These are phyloP conservation scores for Lamellibrachia luymesi DNA, from an alignment of 1,140 invertebrate species.

Conservation along the genomic window DNA sequence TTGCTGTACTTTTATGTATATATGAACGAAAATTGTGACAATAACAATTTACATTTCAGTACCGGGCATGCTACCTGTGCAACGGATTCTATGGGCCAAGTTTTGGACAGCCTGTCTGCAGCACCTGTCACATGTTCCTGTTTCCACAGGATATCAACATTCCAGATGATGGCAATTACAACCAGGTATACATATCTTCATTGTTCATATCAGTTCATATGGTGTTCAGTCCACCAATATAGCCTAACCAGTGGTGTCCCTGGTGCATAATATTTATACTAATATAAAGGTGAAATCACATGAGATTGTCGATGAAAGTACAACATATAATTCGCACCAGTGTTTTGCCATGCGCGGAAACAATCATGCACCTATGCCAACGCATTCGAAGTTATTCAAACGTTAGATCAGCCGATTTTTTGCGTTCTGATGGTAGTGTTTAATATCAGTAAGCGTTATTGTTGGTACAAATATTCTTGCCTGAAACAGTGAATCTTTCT, in stretches of 20 bases:
- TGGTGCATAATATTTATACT: background rate
- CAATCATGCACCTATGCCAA: too few species aligned
- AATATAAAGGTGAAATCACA: too few species aligned
- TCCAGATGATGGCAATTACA: constrained; percentile 38
- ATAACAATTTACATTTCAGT: background rate
- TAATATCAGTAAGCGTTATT: too few species aligned
- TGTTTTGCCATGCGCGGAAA: too few species aligned
- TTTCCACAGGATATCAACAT: constrained; percentile 75
- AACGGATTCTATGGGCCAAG: constrained; percentile 89
- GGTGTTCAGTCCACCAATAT: background rate
- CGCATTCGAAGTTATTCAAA: too few species aligned
- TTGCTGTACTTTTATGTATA: background rate
- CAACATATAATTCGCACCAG: too few species aligned
- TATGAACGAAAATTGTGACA: background rate
- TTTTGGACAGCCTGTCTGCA: constrained; percentile 87
- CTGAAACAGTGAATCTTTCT: too few species aligned
- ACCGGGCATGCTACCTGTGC: constrained; percentile 72
- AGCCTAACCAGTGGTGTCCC: too few species aligned
- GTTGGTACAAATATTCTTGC: too few species aligned
- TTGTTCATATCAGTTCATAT: background rate
- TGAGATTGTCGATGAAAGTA: too few species aligned
- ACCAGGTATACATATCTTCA: background rate
- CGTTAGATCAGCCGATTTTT: too few species aligned
- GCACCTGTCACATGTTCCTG: constrained; percentile 87
- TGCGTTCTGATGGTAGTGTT: too few species aligned